Evolutionary conservation across 2,797 vertebrate species (phyloP).

Genomic region (Cyclura pinguis): DNA sequence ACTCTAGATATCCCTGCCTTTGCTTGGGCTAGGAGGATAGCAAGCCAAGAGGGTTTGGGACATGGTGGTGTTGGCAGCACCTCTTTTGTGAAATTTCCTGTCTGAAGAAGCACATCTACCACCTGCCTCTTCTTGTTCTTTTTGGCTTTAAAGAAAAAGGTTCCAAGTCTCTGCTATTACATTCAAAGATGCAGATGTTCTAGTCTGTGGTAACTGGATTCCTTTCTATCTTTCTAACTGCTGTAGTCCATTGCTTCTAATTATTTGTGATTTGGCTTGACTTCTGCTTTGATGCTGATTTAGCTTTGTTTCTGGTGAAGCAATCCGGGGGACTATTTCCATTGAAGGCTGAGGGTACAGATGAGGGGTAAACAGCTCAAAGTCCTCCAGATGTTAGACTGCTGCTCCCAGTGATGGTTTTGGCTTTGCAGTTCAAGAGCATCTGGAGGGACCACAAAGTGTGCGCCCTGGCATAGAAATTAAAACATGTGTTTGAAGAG

Average conservation of each 20-base stretch:
- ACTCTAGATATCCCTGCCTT: no score
- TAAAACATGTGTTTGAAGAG: background rate
- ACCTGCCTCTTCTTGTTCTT: background rate
- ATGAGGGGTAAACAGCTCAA: background rate
- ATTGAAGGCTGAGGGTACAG: background rate
- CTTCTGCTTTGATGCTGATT: background rate
- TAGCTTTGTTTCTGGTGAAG: background rate
- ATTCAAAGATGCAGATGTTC: no score
- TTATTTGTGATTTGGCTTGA: background rate
- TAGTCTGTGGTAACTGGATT: no score
- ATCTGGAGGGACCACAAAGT: no score
- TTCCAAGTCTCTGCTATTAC: no score
- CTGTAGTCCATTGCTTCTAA: background rate
- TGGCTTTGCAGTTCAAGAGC: background rate
- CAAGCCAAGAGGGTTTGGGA: background rate
- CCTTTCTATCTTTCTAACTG: background rate
- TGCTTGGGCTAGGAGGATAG: background rate
- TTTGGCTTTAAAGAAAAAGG: no score
- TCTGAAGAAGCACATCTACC: background rate
- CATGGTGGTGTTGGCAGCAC: background rate
- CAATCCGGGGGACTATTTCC: background rate
- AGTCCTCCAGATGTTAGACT: no score
- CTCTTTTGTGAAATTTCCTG: background rate
- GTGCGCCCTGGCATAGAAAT: no score
- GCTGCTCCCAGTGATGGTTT: background rate